These are phyloP conservation scores for Brevimyrus niger DNA, from an alignment of 2,113 vertebrate genomes.

Conservation along the genomic window DNA sequence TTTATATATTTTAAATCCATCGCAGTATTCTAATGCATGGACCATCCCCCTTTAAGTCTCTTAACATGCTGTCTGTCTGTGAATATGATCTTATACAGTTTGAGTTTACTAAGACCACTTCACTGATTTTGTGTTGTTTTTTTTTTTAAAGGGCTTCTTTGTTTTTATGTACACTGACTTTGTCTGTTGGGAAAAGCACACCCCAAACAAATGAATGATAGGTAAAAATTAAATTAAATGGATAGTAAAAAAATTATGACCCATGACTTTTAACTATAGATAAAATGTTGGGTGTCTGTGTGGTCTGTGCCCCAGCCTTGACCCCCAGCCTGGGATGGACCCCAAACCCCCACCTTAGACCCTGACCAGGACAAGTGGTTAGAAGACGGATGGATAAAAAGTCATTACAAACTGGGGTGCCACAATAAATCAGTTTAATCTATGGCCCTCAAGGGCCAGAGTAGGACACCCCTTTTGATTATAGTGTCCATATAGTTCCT, in stretches of 20 bases:
- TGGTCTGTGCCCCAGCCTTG: not conserved
- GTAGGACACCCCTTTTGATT: not conserved
- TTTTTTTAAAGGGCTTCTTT: not conserved
- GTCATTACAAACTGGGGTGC: not conserved
- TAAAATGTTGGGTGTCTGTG: not conserved
- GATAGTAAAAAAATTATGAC: not conserved
- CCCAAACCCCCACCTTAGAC: not conserved
- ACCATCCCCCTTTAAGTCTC: not conserved
- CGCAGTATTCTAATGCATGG: not conserved
- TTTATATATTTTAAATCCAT: not conserved
- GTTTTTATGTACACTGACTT: not conserved
- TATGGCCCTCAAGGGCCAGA: not conserved
- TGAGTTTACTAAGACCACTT: not conserved
- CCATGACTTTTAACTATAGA: not conserved
- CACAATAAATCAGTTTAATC: not conserved
- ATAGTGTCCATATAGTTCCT: not conserved
- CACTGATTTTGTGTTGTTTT: not conserved
- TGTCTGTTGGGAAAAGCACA: not conserved
- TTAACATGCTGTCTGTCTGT: not conserved
- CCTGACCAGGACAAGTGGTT: not conserved
- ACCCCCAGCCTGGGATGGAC: not conserved
- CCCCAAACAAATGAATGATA: not conserved
- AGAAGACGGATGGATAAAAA: not conserved
- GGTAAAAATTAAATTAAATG: not conserved
- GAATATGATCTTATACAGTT: not conserved